Evolutionary conservation across 2,113 vertebrate species (phyloP).

Genomic region (Rhabdornis inornatus): DNA sequence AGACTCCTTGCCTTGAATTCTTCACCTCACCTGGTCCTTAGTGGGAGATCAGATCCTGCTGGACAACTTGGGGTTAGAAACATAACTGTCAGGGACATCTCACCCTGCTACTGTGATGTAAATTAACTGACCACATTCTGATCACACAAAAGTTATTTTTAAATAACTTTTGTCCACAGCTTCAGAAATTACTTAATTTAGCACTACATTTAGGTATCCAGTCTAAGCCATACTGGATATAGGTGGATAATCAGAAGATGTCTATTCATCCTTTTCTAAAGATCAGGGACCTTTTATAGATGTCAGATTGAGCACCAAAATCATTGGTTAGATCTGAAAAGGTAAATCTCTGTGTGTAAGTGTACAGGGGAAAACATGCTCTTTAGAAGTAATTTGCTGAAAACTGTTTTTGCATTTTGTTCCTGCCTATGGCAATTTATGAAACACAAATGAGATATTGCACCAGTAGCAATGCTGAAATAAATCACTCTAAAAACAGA

Average conservation of each 20-base stretch:
- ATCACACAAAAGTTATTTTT: background rate
- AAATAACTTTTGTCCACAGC: background rate
- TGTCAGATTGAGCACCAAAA: background rate
- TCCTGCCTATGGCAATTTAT: constrained; percentile 52
- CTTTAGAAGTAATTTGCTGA: constrained; percentile 48
- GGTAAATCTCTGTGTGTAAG: background rate
- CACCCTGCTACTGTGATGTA: background rate
- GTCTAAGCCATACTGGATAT: background rate
- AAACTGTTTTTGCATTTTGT: constrained; percentile 26
- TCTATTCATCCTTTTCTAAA: background rate
- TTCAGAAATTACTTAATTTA: background rate
- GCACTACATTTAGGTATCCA: background rate
- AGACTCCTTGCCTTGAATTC: constrained; percentile 25
- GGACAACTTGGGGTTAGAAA: background rate
- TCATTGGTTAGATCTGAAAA: background rate
- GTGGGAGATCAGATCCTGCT: background rate
- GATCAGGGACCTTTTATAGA: background rate
- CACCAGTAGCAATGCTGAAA: constrained; percentile 1
- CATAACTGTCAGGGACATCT: background rate
- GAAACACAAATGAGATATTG: constrained; percentile 60
- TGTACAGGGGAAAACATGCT: constrained; percentile 4
- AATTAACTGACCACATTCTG: background rate
- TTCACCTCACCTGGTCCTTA: background rate
- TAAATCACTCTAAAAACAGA: constrained; percentile 61
- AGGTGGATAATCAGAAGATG: background rate